These are phyloP conservation scores for Atethmia centrago DNA, from an alignment of 2,888 invertebrate species.

Conservation along the genomic window DNA sequence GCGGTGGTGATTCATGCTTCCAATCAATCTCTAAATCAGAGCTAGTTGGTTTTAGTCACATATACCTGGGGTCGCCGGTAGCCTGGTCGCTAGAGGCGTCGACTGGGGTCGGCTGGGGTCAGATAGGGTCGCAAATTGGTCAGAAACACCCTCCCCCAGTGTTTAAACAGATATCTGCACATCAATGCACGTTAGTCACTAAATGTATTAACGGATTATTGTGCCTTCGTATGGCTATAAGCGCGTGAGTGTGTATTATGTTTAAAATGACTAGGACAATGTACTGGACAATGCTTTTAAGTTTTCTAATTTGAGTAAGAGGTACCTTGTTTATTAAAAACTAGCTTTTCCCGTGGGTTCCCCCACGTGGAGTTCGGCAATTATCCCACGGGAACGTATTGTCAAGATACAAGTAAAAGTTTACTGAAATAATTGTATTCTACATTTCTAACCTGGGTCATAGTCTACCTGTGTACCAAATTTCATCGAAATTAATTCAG, in stretches of 20 bases:
- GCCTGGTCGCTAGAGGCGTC: conserved; percentile 56
- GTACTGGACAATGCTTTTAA: conserved; percentile 22
- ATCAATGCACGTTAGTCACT: conserved; percentile 52
- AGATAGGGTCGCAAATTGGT: conserved; percentile 79
- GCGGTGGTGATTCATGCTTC: conserved; percentile 16
- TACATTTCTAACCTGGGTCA: too few species aligned
- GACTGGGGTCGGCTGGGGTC: conserved; percentile 57
- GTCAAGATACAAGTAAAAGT: too few species aligned
- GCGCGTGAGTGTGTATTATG: conserved; percentile 7
- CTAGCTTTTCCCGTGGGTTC: too few species aligned
- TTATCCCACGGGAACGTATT: too few species aligned
- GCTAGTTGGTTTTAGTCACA: conserved; percentile 77
- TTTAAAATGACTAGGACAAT: background rate
- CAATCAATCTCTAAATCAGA: conserved; percentile 69
- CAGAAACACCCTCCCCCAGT: conserved; percentile 70
- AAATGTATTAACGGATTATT: conserved; percentile 57
- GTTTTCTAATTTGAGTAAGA: conserved; percentile 1
- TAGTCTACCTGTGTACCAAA: too few species aligned
- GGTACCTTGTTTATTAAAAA: too few species aligned
- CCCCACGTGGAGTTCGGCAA: too few species aligned
- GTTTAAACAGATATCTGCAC: conserved; percentile 64
- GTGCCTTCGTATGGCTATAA: conserved; percentile 21
- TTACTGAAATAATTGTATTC: too few species aligned
- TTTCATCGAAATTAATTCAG: too few species aligned
- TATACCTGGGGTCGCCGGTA: conserved; percentile 61